phyloP scores from a whole-genome alignment of 2,797 vertebrate species.

The Lutjanus argentimaculatus region DNA sequence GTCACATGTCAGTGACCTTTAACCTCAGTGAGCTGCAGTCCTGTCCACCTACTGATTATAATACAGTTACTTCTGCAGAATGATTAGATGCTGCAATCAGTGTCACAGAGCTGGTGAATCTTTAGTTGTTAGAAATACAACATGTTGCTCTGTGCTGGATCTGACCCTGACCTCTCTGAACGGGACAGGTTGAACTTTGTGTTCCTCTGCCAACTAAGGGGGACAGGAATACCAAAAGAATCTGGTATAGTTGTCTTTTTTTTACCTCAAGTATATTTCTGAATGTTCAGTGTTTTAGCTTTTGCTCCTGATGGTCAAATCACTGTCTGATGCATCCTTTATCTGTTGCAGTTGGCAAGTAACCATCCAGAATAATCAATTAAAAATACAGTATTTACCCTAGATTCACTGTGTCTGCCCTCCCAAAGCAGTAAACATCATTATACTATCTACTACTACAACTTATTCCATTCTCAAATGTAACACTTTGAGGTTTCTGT shows the following conservation, averaged over 20 bases:
- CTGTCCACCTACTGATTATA: background rate
- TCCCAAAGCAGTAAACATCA: too few species aligned
- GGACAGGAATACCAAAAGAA: too few species aligned
- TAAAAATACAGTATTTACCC: background rate
- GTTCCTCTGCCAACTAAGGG: background rate
- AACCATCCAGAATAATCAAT: background rate
- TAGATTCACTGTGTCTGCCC: too few species aligned
- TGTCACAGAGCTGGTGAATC: background rate
- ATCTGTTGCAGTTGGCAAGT: background rate
- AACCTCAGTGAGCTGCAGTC: constrained; percentile 16
- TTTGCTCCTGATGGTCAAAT: background rate
- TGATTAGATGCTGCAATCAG: background rate
- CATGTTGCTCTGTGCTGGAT: background rate
- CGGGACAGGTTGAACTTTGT: background rate
- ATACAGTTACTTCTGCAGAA: background rate
- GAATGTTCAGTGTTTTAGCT: background rate
- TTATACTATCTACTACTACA: too few species aligned
- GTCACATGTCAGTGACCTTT: constrained; percentile 3
- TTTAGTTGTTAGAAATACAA: background rate
- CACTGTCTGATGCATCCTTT: background rate
- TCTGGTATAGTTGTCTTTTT: background rate
- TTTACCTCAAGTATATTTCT: background rate
- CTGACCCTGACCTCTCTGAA: background rate
- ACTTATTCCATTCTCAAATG: too few species aligned
- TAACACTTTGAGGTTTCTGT: too few species aligned